These are phyloP conservation scores for Aphodius sticticus DNA, from an alignment of 2,888 invertebrate genomes.

Conservation along the genomic window DNA sequence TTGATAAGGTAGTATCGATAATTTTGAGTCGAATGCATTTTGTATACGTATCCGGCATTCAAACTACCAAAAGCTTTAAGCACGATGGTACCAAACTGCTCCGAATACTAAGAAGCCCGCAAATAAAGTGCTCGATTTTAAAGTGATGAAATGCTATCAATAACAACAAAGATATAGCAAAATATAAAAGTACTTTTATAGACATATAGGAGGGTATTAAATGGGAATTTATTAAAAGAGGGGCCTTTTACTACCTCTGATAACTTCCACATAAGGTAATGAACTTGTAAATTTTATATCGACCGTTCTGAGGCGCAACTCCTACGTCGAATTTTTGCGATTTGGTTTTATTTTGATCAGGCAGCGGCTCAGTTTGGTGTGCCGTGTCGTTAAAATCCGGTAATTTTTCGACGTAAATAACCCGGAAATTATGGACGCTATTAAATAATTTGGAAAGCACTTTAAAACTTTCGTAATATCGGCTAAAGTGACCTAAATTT, in stretches of 20 bases:
- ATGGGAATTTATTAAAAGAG: conserved; percentile 34
- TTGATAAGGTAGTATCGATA: too few relatives aligned
- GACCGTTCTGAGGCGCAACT: conserved; percentile 12
- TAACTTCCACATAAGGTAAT: conserved; percentile 35
- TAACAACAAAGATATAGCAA: neutral
- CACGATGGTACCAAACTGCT: neutral
- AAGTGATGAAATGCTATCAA: neutral
- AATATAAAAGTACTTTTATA: conserved; percentile 10
- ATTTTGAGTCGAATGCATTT: neutral
- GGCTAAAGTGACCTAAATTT: neutral
- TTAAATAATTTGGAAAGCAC: neutral
- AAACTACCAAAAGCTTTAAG: neutral
- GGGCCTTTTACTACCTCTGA: conserved; percentile 32
- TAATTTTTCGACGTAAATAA: neutral
- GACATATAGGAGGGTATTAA: conserved; percentile 30
- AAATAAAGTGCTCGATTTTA: neutral
- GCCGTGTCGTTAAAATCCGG: neutral
- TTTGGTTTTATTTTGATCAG: neutral
- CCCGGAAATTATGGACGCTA: neutral
- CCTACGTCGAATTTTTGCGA: conserved; percentile 13
- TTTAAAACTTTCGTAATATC: neutral
- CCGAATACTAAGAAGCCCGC: neutral
- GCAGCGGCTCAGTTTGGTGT: too few relatives aligned
- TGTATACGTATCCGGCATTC: neutral
- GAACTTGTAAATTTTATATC: conserved; percentile 38